Evolutionary conservation across 1,140 invertebrate genomes (phyloP), one percentile per base, ranked within the genome.

Genomic region (Drosophila biarmipes): DNA sequence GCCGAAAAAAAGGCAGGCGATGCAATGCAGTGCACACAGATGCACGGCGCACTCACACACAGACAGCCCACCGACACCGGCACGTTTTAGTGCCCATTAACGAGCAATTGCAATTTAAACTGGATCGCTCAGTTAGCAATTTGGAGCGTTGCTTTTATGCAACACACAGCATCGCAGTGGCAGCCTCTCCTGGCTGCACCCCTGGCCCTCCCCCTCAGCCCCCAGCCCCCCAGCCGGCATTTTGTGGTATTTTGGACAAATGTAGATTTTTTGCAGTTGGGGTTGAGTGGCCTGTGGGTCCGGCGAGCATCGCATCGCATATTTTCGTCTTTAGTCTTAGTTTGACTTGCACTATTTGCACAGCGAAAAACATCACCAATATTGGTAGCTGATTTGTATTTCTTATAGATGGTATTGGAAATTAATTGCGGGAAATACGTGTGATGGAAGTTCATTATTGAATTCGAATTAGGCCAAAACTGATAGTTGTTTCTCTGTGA

Each of bases 21-120:
- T 76, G 38, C 67, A 72, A 73, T 73, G 49, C 56, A 27, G 31
- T 37, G 15, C 31, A 69, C 27, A 54, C 34, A 59, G 37, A 57
- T 55, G 54, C 53, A 62, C 37, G 40, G 3, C 34, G 57, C 49
- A 38, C 31, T 48, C 37, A 46, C 24, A 43, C 37, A 46, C 15
- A 63, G 31, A 46, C 38, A 49, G 51, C 52, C 84, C 79, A 89
- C 56, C 64, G 74, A 87, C 82, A 73, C 75, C 68, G 84, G 79
- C 86, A 82, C 86, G 80, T 91, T 91, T 89, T 91, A 89, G 90
- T 86, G 90, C 78, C 86, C 80, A 91, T 91, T 91, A 91, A 91
- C 90, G 90, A 91, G 86, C 90, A 89, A 91, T 91, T 89, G 90
- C 90, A 91, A 91, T 91, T 91, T 91, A 91, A 91, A 91, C 90